Evolutionary conservation across 2,888 invertebrate species (phyloP), one percentile per base, ranked within the genome.

Genomic region (Nemotelus nigrinus): DNA sequence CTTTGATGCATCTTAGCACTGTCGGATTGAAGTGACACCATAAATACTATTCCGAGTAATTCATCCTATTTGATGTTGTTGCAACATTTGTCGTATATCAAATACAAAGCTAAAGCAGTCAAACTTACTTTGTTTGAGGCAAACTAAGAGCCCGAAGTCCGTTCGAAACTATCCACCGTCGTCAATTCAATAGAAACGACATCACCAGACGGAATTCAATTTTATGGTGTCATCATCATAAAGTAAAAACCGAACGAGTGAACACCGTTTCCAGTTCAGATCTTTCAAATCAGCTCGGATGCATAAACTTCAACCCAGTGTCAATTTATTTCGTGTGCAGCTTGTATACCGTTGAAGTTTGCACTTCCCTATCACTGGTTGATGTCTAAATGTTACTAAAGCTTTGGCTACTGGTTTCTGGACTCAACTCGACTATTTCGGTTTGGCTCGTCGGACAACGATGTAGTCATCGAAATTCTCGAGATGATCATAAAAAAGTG

Each of bases 161-260:
- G 55, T 70, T 25, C 25, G 25, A 25, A 25, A 25, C 25, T 25
- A 25, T 25, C 25, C 25, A 25, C 25, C 25, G 25, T 25, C 25
- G 25, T 25, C 25, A 25, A 25, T 25, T 25, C 25, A 25, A 25
- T 1, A 25, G 25, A 25, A 25, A 25, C 25, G 25, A 25, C 25
- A 25, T 25, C 25, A 25, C 53, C 47, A 70, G 43, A 55, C 70
- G 47, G 48, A 74, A 74, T 74, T 74, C 63, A 74, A 25, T 74
- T 74, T 74, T 74, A 74, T 60, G 74, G 74, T 63, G 48, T 74
- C 74, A 60, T 74, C 74, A 60, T 74, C 74, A 63, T 74, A 74
- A 60, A 74, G 48, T 48, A 63, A 60, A 58, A 63, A 47, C 45
- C 2, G 45, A 71, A 45, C 57, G 25, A 70, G 55, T n/a, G 44